These are phyloP conservation scores for Columba janthina DNA, from an alignment of 2,113 vertebrate genomes.

Conservation along the genomic window DNA sequence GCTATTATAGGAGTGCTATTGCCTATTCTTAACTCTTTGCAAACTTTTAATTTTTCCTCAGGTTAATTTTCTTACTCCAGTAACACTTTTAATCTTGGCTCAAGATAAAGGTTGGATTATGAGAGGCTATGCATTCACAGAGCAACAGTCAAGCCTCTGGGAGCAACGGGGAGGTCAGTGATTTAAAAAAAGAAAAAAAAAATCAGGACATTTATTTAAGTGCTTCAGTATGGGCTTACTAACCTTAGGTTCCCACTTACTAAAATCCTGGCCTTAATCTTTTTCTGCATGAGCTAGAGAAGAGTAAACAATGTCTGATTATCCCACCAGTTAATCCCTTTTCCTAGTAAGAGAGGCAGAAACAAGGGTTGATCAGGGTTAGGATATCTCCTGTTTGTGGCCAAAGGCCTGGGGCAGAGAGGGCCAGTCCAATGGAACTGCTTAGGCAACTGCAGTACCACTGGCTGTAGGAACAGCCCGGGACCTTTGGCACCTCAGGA, in stretches of 20 bases:
- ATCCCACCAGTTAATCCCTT: constrained; percentile 49
- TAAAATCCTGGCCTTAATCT: constrained; percentile 60
- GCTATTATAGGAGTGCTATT: background rate
- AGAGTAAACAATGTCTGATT: constrained; percentile 59
- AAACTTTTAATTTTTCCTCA: constrained; percentile 12
- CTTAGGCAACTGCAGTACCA: background rate
- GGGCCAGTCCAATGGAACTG: background rate
- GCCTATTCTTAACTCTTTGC: constrained; percentile 11
- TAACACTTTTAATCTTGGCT: background rate
- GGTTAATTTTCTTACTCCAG: background rate
- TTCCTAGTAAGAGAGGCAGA: background rate
- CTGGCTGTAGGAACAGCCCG: background rate
- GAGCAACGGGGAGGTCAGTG: background rate
- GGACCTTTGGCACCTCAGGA: background rate
- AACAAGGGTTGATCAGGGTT: background rate
- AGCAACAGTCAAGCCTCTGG: background rate
- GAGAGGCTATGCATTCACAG: background rate
- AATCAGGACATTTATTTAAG: background rate
- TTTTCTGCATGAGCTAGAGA: background rate
- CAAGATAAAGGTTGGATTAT: background rate
- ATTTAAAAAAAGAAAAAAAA: constrained; percentile 2
- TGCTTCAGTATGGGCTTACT: background rate
- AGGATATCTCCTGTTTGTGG: background rate
- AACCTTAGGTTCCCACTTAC: background rate
- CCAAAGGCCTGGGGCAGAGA: background rate